A percentile compares a stretch with the other conserved stretches of the same genome.
Conservation (phyloP, 2,888 invertebrate genomes). For the Cephus rjabovi region DNA sequence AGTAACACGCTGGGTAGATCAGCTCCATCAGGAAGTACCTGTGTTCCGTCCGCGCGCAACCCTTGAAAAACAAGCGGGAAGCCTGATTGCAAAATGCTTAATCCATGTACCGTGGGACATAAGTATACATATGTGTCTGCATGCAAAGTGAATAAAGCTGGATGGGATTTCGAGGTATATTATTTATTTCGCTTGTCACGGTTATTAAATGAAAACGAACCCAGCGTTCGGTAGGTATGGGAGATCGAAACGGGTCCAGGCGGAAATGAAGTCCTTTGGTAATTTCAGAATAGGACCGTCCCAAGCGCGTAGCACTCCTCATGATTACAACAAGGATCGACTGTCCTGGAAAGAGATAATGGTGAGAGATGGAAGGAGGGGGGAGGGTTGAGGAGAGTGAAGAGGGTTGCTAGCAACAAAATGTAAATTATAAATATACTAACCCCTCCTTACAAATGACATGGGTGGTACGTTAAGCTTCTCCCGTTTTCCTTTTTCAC, state of each 20-base stretch:
- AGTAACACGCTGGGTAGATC: background rate
- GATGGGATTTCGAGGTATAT: constrained; percentile 45
- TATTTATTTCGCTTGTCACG: constrained; percentile 42
- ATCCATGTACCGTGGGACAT: background rate
- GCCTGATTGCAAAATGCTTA: background rate
- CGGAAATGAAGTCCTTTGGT: constrained; percentile 21
- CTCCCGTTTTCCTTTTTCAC: background rate
- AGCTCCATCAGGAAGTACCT: background rate
- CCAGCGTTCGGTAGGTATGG: constrained; percentile 14
- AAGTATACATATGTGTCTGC: background rate
- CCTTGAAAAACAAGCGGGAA: background rate
- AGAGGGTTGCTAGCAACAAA: background rate
- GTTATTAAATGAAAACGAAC: constrained; percentile 36
- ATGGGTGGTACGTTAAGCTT: background rate
- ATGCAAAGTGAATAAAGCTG: constrained; percentile 34
- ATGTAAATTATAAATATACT: background rate
- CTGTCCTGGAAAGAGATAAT: background rate
- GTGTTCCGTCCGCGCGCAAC: background rate
- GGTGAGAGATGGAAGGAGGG: background rate
- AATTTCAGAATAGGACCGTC: background rate
- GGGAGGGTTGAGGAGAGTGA: background rate
- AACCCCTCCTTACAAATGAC: background rate
- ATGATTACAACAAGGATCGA: background rate
- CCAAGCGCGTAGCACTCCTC: background rate
- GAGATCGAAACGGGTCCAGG: constrained; percentile 28